phyloP scores from a whole-genome alignment of 2,113 vertebrate species.

The Gymnarchus niloticus region DNA sequence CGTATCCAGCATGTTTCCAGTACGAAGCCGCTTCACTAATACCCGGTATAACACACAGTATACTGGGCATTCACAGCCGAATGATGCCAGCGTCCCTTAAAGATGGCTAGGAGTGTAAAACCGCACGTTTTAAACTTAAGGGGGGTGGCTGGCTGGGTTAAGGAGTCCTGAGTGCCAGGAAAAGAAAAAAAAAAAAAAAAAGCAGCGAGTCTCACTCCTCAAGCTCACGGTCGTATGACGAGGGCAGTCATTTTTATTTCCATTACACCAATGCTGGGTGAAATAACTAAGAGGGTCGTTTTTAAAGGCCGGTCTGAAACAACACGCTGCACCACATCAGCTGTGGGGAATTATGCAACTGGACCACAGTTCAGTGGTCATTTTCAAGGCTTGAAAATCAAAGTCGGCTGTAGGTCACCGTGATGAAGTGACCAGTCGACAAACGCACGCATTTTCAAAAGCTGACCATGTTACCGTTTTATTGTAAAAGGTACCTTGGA shows the following conservation, averaged over 20 bases:
- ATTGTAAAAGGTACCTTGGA: neutral
- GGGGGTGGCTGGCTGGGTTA: neutral
- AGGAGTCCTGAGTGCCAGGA: neutral
- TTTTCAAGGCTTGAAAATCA: neutral
- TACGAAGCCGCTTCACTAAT: constrained; percentile 59
- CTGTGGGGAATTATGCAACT: neutral
- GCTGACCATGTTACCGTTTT: neutral
- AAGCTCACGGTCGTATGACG: neutral
- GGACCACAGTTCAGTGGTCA: neutral
- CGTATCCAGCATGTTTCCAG: constrained; percentile 53
- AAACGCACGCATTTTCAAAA: neutral
- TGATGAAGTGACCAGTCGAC: neutral
- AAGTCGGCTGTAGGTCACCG: constrained; percentile 15
- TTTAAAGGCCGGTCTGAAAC: neutral
- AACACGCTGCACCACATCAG: neutral
- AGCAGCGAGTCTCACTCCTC: neutral
- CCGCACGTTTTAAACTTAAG: neutral
- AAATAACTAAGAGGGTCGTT: neutral
- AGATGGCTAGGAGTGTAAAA: too few species aligned
- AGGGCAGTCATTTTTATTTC: constrained; percentile 9
- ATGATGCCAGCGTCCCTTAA: neutral
- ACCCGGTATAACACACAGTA: too few species aligned
- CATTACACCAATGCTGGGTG: neutral
- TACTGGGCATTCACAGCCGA: neutral
- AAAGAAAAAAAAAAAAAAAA: neutral